phyloP scores from a whole-genome alignment of 2,888 invertebrate genomes.

The Drosophila nigricruria region DNA sequence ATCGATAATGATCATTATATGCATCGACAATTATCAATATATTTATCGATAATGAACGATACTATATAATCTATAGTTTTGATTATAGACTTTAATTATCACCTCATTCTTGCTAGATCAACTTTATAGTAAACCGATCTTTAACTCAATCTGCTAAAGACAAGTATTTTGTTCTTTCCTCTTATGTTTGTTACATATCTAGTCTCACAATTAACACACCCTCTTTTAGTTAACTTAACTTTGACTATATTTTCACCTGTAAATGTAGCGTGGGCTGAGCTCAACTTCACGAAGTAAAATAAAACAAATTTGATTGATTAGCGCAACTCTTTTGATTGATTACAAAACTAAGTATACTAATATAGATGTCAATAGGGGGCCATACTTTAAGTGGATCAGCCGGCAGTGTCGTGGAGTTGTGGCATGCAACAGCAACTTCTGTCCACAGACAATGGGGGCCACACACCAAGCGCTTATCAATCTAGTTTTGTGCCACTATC shows the following conservation, averaged over 20 bases:
- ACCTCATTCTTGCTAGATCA: not conserved
- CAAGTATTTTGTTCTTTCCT: no score
- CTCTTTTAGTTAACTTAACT: not conserved
- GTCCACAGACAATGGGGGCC: slow-evolving; percentile 4
- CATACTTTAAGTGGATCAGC: not conserved
- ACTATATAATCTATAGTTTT: no score
- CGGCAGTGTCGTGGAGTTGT: not conserved
- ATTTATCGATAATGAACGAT: no score
- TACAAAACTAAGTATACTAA: not conserved
- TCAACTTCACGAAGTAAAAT: not conserved
- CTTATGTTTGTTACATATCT: not conserved
- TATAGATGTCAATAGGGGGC: not conserved
- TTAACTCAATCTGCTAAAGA: no score
- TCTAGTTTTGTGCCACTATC: not conserved
- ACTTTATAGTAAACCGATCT: no score
- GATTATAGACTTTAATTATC: not conserved
- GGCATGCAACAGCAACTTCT: slow-evolving; percentile 17
- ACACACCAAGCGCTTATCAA: slow-evolving; percentile 24
- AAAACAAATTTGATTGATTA: slow-evolving; percentile 20
- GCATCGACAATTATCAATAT: no score
- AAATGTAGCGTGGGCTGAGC: slow-evolving; percentile 7
- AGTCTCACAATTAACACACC: not conserved
- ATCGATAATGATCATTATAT: no score
- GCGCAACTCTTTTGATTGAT: slow-evolving; percentile 15
- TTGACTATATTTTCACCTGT: not conserved